Base-by-base conservation (phyloP, 2,113 vertebrate genomes). In the Microcebus jonahi region DNA sequence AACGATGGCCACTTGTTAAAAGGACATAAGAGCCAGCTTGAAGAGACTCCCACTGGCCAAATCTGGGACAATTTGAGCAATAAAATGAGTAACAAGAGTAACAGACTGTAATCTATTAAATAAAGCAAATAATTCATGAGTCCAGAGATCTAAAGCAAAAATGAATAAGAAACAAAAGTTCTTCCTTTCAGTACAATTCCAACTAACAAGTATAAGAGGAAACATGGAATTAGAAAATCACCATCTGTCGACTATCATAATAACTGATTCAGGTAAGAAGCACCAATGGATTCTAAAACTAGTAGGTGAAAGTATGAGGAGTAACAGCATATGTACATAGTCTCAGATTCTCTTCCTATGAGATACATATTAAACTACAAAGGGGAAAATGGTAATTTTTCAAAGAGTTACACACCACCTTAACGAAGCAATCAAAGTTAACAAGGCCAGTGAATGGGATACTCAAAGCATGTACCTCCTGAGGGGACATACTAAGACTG, bases 161-260 rank as follows among this genome's bases (percentile, higher is more conserved):
- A 48, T 68, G 75, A 93, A 55, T 29, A 82, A 34, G 5, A n/a
- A 57, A 71, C 13, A 96, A 92, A 94, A 85, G 34, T 31, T 67
- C 7, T 85, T 81, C 59, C 53, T 85, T 79, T 84, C 11, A n/a
- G 59, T 59, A 89, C 6, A 48, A 73, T 50, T 85, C 59, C 73
- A 84, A 75, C 45, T 67, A 57, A 21, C 20, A 81, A 59, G 10
- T 14, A 3, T 27, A 80, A 73, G 96, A 81, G 86, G 34, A 94
- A 93, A 70, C 68, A 50, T 2, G 3, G 61, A 86, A 86, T 67
- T 91, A 73, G 67, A 88, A 96, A 96, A 68, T n/a, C 31, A 71
- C 75, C 83, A 81, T 76, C 65, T 89, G 91, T 53, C 90, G 59
- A 61, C 82, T 55, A 57, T 27, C 53, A 15, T 36, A 77, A 65